A percentile compares a stretch with the other conserved stretches of the same genome.
phyloP scores from a whole-genome alignment of 2,113 vertebrate genomes.

The Mesembrinibis cayennensis region DNA sequence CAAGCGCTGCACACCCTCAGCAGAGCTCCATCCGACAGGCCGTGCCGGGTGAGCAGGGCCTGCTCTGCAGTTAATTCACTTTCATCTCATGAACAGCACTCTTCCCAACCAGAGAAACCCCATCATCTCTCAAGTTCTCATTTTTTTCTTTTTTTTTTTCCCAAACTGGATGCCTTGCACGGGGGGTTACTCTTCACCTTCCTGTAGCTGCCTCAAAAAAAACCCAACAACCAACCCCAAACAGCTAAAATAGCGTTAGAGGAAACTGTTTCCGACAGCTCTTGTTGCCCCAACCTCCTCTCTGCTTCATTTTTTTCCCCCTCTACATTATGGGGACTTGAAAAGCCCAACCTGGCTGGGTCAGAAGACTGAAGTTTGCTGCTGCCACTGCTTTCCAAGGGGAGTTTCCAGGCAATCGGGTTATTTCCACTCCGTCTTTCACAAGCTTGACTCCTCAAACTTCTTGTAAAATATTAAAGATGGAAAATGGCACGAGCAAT shows the following conservation, averaged over 20 bases:
- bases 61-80: neutral
- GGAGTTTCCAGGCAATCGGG: conserved; percentile 25
- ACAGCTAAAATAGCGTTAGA: neutral
- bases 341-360: neutral
- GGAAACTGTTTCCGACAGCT: neutral
- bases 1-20: fast-evolving
- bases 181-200: neutral
- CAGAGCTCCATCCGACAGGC: neutral
- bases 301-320: neutral
- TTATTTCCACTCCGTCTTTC: conserved; percentile 49
- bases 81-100: neutral
- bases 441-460: conserved; percentile 46
- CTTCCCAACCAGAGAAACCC: neutral
- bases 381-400: neutral
- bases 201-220: neutral
- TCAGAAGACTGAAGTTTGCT: neutral
- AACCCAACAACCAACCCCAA: fast-evolving
- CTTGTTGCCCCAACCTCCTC: neutral
- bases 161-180: neutral
- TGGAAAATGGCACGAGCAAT: conserved; percentile 54
- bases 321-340: neutral
- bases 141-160: neutral
- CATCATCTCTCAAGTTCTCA: neutral
- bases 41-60: neutral
- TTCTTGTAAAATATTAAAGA: conserved; percentile 70